These are phyloP conservation scores for Harpalus rufipes DNA, from an alignment of 2,888 invertebrate genomes.

Conservation along the genomic window DNA sequence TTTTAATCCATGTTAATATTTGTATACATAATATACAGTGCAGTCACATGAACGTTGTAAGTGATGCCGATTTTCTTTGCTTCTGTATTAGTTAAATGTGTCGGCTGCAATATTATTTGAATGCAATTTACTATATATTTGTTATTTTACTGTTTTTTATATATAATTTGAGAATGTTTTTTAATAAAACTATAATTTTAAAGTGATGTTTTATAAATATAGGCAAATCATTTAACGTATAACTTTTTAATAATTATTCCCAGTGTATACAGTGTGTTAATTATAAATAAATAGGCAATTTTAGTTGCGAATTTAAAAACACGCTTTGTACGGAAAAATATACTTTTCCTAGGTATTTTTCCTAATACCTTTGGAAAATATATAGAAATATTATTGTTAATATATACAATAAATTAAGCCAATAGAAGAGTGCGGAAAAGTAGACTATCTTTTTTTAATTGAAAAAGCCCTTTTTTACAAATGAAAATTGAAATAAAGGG, in stretches of 20 bases:
- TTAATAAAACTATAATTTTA: slow-evolving; percentile 54
- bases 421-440: no score
- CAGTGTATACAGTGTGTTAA: not conserved
- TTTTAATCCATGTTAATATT: slow-evolving; percentile 60
- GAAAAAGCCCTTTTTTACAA: no score
- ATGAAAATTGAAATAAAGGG: no score
- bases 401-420: no score
- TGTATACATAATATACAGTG: not conserved
- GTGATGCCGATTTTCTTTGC: slow-evolving; percentile 47
- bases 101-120: slow-evolving; percentile 59
- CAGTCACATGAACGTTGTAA: slow-evolving; percentile 36
- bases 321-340: no score
- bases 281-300: no score
- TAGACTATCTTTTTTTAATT: no score
- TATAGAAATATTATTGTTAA: no score
- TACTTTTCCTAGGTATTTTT: no score
- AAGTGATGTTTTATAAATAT: slow-evolving; percentile 58
- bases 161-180: slow-evolving; percentile 60
- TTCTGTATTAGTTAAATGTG: slow-evolving; percentile 53
- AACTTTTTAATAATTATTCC: not conserved
- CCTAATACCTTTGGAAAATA: no score
- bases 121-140: slow-evolving; percentile 57
- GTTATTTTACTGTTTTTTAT: slow-evolving; percentile 61
- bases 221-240: slow-evolving; percentile 38
- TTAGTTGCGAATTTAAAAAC: no score